Evolutionary conservation across 2,113 vertebrate species (phyloP).

Genomic region (Penelope pileata): DNA sequence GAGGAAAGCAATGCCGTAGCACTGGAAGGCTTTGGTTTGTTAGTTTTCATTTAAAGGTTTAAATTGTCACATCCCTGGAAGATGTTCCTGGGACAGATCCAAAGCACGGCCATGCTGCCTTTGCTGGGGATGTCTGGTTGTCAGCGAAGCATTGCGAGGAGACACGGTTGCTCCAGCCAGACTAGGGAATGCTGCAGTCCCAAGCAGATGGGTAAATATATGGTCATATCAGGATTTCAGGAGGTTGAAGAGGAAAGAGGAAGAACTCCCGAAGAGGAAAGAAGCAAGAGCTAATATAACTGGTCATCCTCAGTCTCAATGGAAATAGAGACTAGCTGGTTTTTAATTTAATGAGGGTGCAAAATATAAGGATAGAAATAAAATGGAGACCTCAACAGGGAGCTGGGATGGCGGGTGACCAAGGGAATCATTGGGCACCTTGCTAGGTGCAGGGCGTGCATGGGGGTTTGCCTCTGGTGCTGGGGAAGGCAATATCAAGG

Average conservation of each 20-base stretch:
- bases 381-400: background rate
- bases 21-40: background rate
- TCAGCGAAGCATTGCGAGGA: background rate
- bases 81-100: background rate
- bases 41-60: conserved; percentile 16
- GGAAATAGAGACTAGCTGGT: background rate
- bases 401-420: background rate
- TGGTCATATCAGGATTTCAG: fast-evolving
- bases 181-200: background rate
- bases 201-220: background rate
- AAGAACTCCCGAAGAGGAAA: background rate
- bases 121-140: background rate
- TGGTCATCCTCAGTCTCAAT: background rate
- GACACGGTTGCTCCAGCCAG: background rate
- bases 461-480: background rate
- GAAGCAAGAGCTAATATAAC: fast-evolving
- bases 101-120: background rate
- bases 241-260: too few species aligned
- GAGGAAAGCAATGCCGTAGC: fast-evolving
- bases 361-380: conserved; percentile 58
- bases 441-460: background rate
- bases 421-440: fast-evolving
- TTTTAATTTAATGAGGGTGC: conserved; percentile 46
- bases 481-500: background rate
- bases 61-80: background rate